These are phyloP conservation scores for Caenorhabditis sp. DNA, from an alignment of 2,888 invertebrate species.

Conservation along the genomic window DNA sequence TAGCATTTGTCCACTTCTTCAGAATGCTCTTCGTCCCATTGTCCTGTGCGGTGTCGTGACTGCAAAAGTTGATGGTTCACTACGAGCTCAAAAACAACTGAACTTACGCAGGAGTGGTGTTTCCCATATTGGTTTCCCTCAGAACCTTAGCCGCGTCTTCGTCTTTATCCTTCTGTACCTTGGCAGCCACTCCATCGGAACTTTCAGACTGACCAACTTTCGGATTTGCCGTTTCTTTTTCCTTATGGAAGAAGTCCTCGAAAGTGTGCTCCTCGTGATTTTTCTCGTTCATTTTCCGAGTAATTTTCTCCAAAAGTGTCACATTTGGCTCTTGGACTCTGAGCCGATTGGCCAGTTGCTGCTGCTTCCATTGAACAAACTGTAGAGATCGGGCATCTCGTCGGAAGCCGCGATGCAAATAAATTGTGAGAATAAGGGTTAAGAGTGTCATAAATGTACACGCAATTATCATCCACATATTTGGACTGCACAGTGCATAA, in stretches of 20 bases:
- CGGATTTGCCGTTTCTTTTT: no score
- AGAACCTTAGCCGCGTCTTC: background rate
- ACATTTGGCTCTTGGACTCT: conserved; percentile 43
- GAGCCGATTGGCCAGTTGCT: conserved; percentile 39
- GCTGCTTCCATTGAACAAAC: conserved; percentile 34
- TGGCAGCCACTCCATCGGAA: conserved; percentile 11
- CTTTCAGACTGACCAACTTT: no score
- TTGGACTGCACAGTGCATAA: conserved; percentile 41
- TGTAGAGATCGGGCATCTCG: conserved; percentile 22
- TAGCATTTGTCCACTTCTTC: conserved; percentile 38
- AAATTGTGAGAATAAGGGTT: conserved; percentile 22
- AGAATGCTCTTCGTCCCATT: conserved; percentile 6
- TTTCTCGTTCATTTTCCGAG: conserved; percentile 36
- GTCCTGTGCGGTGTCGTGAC: no score
- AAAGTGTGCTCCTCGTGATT: conserved; percentile 16
- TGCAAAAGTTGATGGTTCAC: no score
- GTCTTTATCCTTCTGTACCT: background rate
- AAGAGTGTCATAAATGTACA: conserved; percentile 38
- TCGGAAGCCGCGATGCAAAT: conserved; percentile 30
- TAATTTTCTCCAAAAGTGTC: conserved; percentile 30
- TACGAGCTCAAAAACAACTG: background rate
- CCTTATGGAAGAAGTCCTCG: conserved; percentile 18
- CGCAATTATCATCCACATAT: conserved; percentile 43
- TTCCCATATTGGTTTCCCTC: conserved; percentile 13
- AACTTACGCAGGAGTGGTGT: conserved; percentile 17